Evolutionary conservation across 2,113 vertebrate species (phyloP), one percentile per base, ranked within the genome.

Genomic region (Myotis yumanensis): DNA sequence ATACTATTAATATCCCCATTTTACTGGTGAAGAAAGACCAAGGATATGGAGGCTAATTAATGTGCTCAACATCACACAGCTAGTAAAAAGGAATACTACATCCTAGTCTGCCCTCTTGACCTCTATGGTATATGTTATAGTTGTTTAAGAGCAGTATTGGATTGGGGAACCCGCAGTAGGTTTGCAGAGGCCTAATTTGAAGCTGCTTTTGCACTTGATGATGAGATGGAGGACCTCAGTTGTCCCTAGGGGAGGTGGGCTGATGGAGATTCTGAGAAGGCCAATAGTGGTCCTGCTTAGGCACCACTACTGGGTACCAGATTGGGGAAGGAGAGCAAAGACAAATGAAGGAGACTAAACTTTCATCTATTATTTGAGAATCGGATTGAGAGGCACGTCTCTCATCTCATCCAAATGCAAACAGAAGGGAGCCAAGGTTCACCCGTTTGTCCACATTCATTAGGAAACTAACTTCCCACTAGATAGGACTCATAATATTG

Each of bases 401-500:
- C 77, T 43, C 69, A 20, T 82, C 62, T 79, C 12, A 79, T 69
- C 54, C 72, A 90, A 89, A 95, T 54, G 89, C 85, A 87, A 84
- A 90, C 16, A 12, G 81, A 69, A 82, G 20, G 66, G 59, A 93
- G 84, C 64, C 81, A 90, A 87, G 86, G 54, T 54, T 91, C 90
- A 57, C 23, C 35, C 4, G 0, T 85, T 84, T 93, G 93, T 62
- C 89, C 88, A 90, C 48, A 77, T 71, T 97, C 82, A 92, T 89
- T 93, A 96, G 28, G 68, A 97, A 93, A 96, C 93, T 93, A 93
- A 95, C 94, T 95, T 73, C 68, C 76, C 73, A 51, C 64, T 30
- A 68, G 66, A 68, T 28, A 11, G 72, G 96, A 94, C 90, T 94
- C 85, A 86, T 32, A 30, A 51, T 8, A 7, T 18, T 69, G 69